A percentile compares a stretch with the other conserved stretches of the same genome.
These are phyloP conservation scores for Nymphalis polychloros DNA, from an alignment of 2,888 invertebrate species.

Conservation along the genomic window DNA sequence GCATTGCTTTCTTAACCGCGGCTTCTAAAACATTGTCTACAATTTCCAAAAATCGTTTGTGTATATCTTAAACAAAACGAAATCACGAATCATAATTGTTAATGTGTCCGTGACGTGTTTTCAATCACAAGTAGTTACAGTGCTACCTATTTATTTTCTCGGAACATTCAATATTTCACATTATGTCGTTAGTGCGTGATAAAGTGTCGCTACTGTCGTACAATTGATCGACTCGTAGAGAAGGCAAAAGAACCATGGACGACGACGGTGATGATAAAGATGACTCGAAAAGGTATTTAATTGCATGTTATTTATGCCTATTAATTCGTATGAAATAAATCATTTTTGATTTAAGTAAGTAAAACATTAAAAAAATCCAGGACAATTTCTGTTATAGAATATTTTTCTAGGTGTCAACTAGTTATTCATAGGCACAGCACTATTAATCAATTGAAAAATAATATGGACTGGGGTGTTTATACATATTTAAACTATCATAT, in stretches of 20 bases:
- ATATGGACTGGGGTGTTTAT: too few species aligned
- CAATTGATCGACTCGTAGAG: conserved; percentile 17
- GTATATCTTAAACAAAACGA: too few species aligned
- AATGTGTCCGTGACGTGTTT: not conserved
- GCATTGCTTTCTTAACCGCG: too few species aligned
- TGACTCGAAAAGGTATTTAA: conserved; percentile 87
- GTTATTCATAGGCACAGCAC: conserved; percentile 2
- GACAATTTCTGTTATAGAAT: not conserved
- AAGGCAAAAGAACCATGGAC: conserved; percentile 79
- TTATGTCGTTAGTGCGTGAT: conserved; percentile 12
- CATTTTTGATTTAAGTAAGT: not conserved
- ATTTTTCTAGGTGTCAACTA: not conserved
- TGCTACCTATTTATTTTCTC: not conserved
- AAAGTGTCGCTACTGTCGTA: conserved; percentile 15
- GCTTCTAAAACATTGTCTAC: too few species aligned
- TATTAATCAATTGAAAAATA: not conserved
- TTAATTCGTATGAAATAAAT: not conserved
- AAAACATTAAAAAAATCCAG: not conserved
- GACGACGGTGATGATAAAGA: conserved; percentile 93
- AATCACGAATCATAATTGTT: not conserved
- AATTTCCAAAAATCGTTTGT: too few species aligned
- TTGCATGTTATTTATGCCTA: not conserved
- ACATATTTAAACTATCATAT: too few species aligned
- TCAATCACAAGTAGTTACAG: not conserved
- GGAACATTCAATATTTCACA: not conserved